Conservation (phyloP, 2,113 vertebrate species). For the Lontra canadensis region DNA sequence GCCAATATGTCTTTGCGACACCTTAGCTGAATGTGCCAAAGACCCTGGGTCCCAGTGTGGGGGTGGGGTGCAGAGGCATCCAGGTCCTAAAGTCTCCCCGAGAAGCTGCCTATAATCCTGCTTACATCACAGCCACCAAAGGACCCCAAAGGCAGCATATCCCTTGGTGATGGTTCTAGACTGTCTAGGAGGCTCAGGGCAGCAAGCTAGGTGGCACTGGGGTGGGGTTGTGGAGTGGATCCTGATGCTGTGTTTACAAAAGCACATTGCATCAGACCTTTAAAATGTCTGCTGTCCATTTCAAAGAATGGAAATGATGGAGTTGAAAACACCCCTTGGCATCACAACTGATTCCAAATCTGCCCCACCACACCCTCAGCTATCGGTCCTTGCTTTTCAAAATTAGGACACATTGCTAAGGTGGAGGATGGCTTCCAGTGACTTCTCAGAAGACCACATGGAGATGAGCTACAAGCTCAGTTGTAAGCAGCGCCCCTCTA, state of each 20-base stretch:
- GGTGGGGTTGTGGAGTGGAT: neutral
- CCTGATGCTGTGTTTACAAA: neutral
- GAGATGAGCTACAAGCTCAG: neutral
- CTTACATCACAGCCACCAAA: neutral
- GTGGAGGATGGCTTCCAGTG: neutral
- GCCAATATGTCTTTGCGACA: neutral
- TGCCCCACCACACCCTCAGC: neutral
- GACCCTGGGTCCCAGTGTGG: rapidly evolving
- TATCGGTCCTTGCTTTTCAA: neutral
- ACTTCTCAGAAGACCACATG: neutral
- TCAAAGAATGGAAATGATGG: neutral
- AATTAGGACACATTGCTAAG: neutral
- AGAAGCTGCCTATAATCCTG: neutral
- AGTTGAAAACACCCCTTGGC: neutral
- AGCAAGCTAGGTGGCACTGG: neutral
- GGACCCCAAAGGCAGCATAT: neutral
- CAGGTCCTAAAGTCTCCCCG: neutral
- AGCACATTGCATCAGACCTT: neutral
- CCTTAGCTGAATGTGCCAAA: neutral
- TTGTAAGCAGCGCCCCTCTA: neutral
- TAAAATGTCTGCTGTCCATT: neutral
- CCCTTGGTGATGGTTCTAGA: neutral
- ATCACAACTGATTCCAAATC: neutral
- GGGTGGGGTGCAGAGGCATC: neutral
- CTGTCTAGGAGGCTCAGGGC: neutral